Evolutionary conservation across 2,888 invertebrate genomes (phyloP), one percentile per base, ranked within the genome.

Genomic region (Chloroclystis v-ata): DNA sequence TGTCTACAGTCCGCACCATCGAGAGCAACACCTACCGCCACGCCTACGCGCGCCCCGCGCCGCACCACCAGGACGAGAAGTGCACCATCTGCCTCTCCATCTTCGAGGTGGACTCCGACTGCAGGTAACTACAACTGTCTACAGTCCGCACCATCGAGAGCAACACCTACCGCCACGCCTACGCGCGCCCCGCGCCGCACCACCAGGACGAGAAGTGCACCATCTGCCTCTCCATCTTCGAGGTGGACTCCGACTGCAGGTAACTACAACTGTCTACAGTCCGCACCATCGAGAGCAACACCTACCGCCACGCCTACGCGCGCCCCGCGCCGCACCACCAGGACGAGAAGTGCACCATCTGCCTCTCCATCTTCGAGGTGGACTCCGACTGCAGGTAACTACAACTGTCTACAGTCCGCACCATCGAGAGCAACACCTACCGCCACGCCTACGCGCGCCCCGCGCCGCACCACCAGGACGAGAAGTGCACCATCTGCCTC

Each of bases 401-500:
- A 20, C 7, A n/a, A 26, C 8, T 8, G 8, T 6, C 5, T 9
- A 26, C 26, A 2, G 8, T 8, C 2, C n/a, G n/a, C 61, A 92
- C 92, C 59, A 96, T 96, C 67, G 95, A 96, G 81, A 91, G 92
- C 60, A 94, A 93, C 81, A 96, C 96, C 46, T 91, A 95, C 88
- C 92, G 95, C 25, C 95, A 96, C 81, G 94, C 94, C 69, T 96
- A 95, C 82, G 92, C 73, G 87, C 92, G 75, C 77, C 90, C 72
- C 70, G 85, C 65, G 87, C 90, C 69, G 88, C 91, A 65, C 91
- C 94, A 94, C 75, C 92, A 91, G 56, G 89, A 91, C 66, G 97
- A 97, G 78, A 96, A 96, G 78, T 97, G 97, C 85, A 96, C 97
- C 58, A 97, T 97, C 65, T 97, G 97, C 77, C 90, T 97, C 59